Evolutionary conservation across 1,140 invertebrate genomes (phyloP), one percentile per base, ranked within the genome.

Genomic region (Laupala kohalensis): DNA sequence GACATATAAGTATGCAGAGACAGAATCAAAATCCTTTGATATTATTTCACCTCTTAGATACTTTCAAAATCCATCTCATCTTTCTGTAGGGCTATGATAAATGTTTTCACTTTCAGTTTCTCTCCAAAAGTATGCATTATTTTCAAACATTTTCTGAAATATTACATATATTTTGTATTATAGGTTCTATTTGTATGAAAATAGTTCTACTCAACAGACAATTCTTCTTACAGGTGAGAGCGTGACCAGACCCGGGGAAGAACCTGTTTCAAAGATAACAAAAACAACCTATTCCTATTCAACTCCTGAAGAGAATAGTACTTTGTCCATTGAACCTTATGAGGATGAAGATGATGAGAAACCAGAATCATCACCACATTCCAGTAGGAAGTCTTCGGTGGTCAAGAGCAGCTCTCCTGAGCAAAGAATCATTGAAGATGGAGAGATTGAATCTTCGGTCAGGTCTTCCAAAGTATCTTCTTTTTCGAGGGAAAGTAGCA

Each of bases 221-320:
- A 19, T 29, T 68, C 29, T 26, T 6, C 5, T 28, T 29, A 25
- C 71, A 72, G 71, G 71, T 28, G 71, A 72, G 30, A 72, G 27
- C 24, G 71, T 72, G 13, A 5, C 19, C 12, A 24, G 66, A 23
- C 28, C 87, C 78, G 88, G 87, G 66, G 80, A 85, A 37, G 84
- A 86, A 76, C 88, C 89, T 2, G 83, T 84, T 69, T 87, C 87
- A 23, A 83, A 86, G 73, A 83, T 89, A 53, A 88, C 86, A 65
- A 83, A 86, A 66, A 87, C 88, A 15, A 84, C 86, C 70, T 90
- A 89, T 77, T 73, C 71, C 4, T 79, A 78, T 70, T 69, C 76
- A 25, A 77, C 71, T 5, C 75, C 76, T 1, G 67, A 72, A 37
- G 70, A 64, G 67, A 74, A 29, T 71, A 76, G 25, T n/a, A 62